Base-by-base conservation (phyloP, 2,113 vertebrate genomes). In the Romanogobio albipinnatus region DNA sequence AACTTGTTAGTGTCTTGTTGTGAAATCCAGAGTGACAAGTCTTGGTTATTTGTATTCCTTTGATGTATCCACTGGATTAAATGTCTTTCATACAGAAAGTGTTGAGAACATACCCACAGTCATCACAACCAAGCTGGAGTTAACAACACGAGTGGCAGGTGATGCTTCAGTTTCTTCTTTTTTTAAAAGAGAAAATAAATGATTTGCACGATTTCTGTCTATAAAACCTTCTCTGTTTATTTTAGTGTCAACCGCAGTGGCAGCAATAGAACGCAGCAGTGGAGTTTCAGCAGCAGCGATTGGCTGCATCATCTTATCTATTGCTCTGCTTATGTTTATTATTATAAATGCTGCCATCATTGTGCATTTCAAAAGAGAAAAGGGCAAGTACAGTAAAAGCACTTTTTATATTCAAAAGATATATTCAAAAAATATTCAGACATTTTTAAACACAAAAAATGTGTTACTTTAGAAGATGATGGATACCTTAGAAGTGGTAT, bases 251-350 rank as follows among this genome's bases (percentile, higher is more conserved):
- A 45, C 33, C 17, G 24, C 47, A 33, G 5, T 11, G 13, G 24
- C 13, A 56, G 47, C 33, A 47, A 2, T 14, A 29, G 56, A 11
- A 2, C 8, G 1, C 66, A 17, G 3, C 9, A n/a, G 62, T 29
- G n/a, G 51, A 29, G 47, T 83, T 74, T 80, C 88, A 58, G 17
- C 76, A 6, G 68, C 81, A n/a, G 77, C 68, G 9, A 24, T 82
- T n/a, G 89, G 85, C 77, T 90, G 90, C 56, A 85, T 89, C 53
- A 47, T 66, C 59, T 85, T 92, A 71, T 88, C 89, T 9, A 19
- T 88, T n/a, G 22, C 33, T 19, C 83, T 92, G 7, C 29, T 92
- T 22, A 71, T 87, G 43, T 47, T 82, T 22, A 39, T 90, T 29
- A 19, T 83, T 17, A 81, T 75, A 66, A 90, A 89, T 53, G 53